Percentiles rank a stretch among this genome's conserved stretches.
phyloP scores from a whole-genome alignment of 2,113 vertebrate genomes.

The Microtus oregoni region DNA sequence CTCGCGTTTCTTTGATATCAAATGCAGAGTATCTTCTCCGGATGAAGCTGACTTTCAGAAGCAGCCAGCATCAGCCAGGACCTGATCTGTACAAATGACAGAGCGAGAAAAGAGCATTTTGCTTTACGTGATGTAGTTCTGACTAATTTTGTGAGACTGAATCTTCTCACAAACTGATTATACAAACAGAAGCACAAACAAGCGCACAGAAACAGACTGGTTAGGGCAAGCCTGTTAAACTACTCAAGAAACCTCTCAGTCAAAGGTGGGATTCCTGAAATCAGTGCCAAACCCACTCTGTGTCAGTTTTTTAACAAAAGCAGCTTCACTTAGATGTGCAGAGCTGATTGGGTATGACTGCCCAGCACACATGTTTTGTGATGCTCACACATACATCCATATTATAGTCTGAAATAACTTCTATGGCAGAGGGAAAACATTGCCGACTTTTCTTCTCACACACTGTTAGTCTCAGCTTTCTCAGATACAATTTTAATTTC shows the following conservation, averaged over 20 bases:
- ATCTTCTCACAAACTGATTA: constrained; percentile 26
- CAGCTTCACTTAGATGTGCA: not conserved
- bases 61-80: not conserved
- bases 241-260: not conserved
- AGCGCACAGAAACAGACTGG: not conserved
- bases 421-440: not conserved
- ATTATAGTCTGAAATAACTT: constrained; percentile 12
- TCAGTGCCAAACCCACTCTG: not conserved
- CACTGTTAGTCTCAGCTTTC: not conserved
- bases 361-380: not conserved
- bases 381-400: not conserved
- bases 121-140: not conserved
- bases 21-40: not conserved
- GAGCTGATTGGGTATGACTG: not conserved
- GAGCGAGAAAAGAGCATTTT: not conserved
- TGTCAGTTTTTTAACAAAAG: not conserved
- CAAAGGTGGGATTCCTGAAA: not conserved
- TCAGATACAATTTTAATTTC: constrained; percentile 58
- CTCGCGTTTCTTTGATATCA: not conserved
- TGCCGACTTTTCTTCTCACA: constrained; percentile 31
- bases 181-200: constrained; percentile 28
- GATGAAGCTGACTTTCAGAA: constrained; percentile 30
- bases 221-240: constrained; percentile 8
- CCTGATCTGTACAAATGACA: not conserved
- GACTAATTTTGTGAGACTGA: constrained; percentile 27